Conservation (phyloP, 2,113 vertebrate genomes). For the Noctilio leporinus region DNA sequence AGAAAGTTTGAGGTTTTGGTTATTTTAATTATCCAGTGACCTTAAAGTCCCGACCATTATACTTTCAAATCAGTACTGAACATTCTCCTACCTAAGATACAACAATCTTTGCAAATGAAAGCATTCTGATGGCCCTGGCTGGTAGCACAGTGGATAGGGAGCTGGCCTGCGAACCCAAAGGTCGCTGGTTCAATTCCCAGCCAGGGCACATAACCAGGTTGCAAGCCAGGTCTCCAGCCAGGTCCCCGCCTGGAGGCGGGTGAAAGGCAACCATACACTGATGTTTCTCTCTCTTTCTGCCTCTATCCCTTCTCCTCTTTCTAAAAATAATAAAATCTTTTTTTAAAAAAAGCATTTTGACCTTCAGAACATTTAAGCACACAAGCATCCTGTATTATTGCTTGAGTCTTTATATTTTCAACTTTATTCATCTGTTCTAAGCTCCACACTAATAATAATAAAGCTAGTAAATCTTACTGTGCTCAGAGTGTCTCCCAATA, state of each 20-base stretch:
- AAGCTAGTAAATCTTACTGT: conserved; percentile 17
- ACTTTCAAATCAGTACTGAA: conserved; percentile 54
- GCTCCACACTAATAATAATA: neutral
- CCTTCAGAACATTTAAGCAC: conserved; percentile 40
- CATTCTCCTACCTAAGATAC: conserved; percentile 29
- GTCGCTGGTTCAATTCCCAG: no score
- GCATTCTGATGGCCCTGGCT: no score
- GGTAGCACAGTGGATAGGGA: no score
- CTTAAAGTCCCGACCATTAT: conserved; percentile 7
- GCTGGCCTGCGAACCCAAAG: no score
- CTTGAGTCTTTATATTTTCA: conserved; percentile 31
- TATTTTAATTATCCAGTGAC: conserved; percentile 38
- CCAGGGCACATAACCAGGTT: no score
- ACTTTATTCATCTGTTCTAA: conserved; percentile 20
- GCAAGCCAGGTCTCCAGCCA: no score
- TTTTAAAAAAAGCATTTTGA: no score
- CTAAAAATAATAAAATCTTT: no score
- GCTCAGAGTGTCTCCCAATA: neutral
- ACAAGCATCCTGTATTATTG: conserved; percentile 21
- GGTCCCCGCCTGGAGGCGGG: no score
- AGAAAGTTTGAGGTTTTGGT: neutral
- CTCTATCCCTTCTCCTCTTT: no score
- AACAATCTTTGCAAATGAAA: conserved; percentile 50
- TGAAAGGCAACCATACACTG: no score
- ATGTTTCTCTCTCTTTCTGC: no score